Evolutionary conservation across 2,797 vertebrate species (phyloP).

Genomic region (Oryzias sinensis): DNA sequence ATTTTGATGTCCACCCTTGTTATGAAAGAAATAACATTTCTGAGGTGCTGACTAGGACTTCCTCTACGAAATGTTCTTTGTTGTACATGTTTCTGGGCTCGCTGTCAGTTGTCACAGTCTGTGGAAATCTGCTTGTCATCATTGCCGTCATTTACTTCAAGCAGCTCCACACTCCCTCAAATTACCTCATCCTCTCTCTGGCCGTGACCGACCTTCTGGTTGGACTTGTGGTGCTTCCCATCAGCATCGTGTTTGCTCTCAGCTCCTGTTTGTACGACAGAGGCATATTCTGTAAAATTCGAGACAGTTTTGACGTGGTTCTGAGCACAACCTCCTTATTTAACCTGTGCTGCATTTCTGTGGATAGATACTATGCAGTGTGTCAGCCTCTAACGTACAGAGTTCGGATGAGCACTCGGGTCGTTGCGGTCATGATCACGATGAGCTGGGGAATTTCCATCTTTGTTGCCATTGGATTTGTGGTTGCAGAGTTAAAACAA

Average conservation of each 20-base stretch:
- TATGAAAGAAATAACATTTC: slow-evolving; percentile 7
- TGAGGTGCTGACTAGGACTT: slow-evolving; percentile 2
- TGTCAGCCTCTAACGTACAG: slow-evolving; percentile 56
- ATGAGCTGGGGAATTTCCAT: slow-evolving; percentile 45
- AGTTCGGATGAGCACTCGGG: not conserved
- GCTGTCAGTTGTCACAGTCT: slow-evolving; percentile 25
- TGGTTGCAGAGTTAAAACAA: slow-evolving; percentile 74
- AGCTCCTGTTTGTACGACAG: slow-evolving; percentile 74
- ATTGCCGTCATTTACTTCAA: slow-evolving; percentile 41
- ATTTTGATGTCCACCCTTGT: slow-evolving; percentile 1
- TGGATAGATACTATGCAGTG: slow-evolving; percentile 78
- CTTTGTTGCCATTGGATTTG: slow-evolving; percentile 76
- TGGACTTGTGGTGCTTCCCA: slow-evolving; percentile 26
- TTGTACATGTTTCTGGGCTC: slow-evolving; percentile 15
- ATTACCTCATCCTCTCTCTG: slow-evolving; percentile 42
- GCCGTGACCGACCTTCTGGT: slow-evolving; percentile 41
- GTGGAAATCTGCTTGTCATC: slow-evolving; percentile 43
- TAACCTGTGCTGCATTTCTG: slow-evolving; percentile 72
- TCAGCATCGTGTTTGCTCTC: slow-evolving; percentile 33
- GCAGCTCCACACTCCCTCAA: slow-evolving; percentile 43
- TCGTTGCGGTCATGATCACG: not conserved
- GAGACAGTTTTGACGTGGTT: slow-evolving; percentile 67
- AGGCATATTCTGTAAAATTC: slow-evolving; percentile 29
- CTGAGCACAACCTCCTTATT: slow-evolving; percentile 77
- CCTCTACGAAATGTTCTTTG: slow-evolving; percentile 12